Conservation (phyloP, 2,888 invertebrate genomes). For the Dicyrtomina minuta region DNA sequence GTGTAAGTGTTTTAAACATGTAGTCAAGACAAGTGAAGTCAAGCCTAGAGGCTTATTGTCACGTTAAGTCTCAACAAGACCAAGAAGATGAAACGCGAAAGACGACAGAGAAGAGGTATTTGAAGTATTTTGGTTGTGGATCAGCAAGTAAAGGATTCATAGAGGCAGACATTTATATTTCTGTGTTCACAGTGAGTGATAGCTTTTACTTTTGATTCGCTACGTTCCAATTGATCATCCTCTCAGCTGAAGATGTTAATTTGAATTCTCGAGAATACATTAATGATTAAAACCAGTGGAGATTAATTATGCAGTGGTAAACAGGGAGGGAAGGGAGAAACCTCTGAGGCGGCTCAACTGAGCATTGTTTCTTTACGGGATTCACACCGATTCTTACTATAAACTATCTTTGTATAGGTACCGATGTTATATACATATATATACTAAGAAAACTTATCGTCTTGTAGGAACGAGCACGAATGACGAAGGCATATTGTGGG, state of each 20-base stretch:
- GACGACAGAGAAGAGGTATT: background rate
- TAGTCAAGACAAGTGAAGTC: background rate
- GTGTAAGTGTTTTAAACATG: background rate
- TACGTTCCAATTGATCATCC: constrained; percentile 14
- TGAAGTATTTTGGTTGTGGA: background rate
- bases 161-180: constrained; percentile 15
- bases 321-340: background rate
- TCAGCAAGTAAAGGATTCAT: background rate
- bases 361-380: too few species aligned
- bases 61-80: too few species aligned
- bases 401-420: background rate
- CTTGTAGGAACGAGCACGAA: background rate
- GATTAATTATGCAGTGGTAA: constrained; percentile 27
- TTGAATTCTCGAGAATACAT: constrained; percentile 24
- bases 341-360: background rate
- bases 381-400: background rate
- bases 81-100: background rate
- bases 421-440: background rate
- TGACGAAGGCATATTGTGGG: too few species aligned
- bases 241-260: constrained; percentile 15
- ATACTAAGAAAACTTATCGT: background rate
- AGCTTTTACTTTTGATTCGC: constrained; percentile 24
- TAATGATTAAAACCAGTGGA: constrained; percentile 25
- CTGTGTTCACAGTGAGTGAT: constrained; percentile 13
- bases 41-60: background rate